A percentile compares a stretch with the other conserved stretches of the same genome.
Conservation (phyloP, 2,888 invertebrate genomes). For the Drosophila villosipedis region DNA sequence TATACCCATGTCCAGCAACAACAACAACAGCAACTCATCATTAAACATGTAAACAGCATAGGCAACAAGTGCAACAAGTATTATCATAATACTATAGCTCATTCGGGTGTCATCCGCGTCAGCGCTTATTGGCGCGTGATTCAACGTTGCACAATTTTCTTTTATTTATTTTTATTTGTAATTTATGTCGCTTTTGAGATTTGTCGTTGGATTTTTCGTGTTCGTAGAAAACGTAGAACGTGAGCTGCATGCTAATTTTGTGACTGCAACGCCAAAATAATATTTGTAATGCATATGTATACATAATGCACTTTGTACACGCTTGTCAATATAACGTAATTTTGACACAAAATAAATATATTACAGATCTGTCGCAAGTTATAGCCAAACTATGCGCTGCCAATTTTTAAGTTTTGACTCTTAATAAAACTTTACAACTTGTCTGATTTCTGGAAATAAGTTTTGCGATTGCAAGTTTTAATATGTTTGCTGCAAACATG, state of each 20-base stretch:
- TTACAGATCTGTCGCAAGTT: background rate
- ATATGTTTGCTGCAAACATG: background rate
- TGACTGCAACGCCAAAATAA: conserved; percentile 39
- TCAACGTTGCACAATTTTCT: conserved; percentile 72
- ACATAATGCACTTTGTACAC: conserved; percentile 19
- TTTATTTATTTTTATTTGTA: conserved; percentile 12
- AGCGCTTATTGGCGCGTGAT: conserved; percentile 59
- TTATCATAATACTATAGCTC: conserved; percentile 40
- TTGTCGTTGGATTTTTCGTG: conserved; percentile 52
- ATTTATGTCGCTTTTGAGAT: conserved; percentile 34
- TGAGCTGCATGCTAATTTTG: conserved; percentile 71
- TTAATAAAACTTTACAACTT: background rate
- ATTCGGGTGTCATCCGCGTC: conserved; percentile 45
- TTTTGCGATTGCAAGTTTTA: conserved; percentile 1
- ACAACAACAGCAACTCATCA: conserved; percentile 8
- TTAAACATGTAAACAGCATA: conserved; percentile 25
- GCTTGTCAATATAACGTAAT: background rate
- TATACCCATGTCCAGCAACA: background rate
- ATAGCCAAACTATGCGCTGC: background rate
- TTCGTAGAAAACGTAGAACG: conserved; percentile 69
- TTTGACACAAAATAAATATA: background rate
- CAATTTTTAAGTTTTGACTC: background rate
- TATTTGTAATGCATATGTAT: conserved; percentile 16
- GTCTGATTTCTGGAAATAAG: conserved; percentile 3
- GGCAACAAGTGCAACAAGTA: conserved; percentile 13